Base-by-base conservation (phyloP, 2,113 vertebrate genomes). In the Nasalis larvatus region DNA sequence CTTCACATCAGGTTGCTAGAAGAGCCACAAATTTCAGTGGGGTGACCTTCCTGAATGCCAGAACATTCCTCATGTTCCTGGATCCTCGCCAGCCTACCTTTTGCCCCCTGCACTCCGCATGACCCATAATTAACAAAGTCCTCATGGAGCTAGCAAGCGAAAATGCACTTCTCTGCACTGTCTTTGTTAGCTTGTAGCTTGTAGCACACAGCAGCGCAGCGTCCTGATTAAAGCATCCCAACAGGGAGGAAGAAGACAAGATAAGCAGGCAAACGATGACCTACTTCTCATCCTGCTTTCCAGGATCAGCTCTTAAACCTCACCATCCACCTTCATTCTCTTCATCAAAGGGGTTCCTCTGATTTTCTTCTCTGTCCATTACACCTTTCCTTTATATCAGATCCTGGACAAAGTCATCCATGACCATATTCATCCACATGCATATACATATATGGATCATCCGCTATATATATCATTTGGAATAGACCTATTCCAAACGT, bases 281-380 rank as follows among this genome's bases (percentile, higher is more conserved):
- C 47, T 71, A 21, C 52, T 80, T 60, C 81, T 92, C 56, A 83
- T 37, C 25, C 54, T 76, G 45, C 40, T 27, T 89, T 89, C 47
- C n/a, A 89, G n/a, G 52, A 63, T 25, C 71, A 40, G 14, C 52
- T 94, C n/a, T 83, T 83, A 60, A 42, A 89, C 7, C 20, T 92
- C 80, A n/a, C 52, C 40, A 20, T 49, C 17, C 21, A 42, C 18
- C 84, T 74, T 82, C 17, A 82, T 35, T 76, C 27, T 88, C 71
- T 77, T 71, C 37, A n/a, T 76, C 66, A 58, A 21, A 89, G 37
- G 4, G n/a, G 3, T 47, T 76, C 45, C 35, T 92, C 81, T 56
- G 40, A 52, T 71, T 90, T 68, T 73, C 52, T 82, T 80, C 47
- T 92, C 73, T 86, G 76, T 95, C 18, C n/a, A 92, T 93, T 88